phyloP scores from a whole-genome alignment of 2,113 vertebrate species.

The Oncorhynchus gorbuscha region DNA sequence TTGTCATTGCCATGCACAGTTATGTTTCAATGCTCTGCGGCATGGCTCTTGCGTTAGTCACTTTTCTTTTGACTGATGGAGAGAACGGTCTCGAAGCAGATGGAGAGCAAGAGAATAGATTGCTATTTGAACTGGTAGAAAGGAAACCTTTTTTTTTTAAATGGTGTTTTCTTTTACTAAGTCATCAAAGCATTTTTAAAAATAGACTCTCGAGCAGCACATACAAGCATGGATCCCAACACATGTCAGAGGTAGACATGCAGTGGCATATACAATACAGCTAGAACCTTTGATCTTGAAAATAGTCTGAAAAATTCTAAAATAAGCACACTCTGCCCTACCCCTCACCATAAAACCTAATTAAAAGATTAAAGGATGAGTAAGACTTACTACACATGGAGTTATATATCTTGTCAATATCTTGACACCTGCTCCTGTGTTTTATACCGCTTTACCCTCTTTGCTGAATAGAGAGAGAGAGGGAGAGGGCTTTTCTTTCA shows the following conservation, averaged over 20 bases:
- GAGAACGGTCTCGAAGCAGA: not conserved
- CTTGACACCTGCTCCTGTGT: not conserved
- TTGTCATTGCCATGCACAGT: slow-evolving; percentile 6
- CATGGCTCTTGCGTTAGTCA: not conserved
- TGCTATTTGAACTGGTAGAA: not conserved
- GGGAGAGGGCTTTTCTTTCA: not conserved
- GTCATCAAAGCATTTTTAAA: slow-evolving; percentile 51
- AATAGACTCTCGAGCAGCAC: slow-evolving; percentile 14
- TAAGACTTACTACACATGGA: slow-evolving; percentile 3
- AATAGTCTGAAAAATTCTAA: slow-evolving; percentile 24
- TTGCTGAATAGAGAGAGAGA: slow-evolving; percentile 24
- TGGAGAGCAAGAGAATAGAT: not conserved
- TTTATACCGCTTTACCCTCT: not conserved
- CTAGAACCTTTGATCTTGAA: slow-evolving; percentile 27
- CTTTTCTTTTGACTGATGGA: slow-evolving; percentile 10
- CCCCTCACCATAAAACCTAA: not conserved
- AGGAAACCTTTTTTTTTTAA: not conserved
- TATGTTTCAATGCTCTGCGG: slow-evolving; percentile 44
- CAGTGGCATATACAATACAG: not conserved
- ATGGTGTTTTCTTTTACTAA: slow-evolving; percentile 6
- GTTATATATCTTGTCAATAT: not conserved
- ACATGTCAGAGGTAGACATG: slow-evolving; percentile 22
- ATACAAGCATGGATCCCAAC: slow-evolving; percentile 9
- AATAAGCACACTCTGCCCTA: slow-evolving; percentile 12
- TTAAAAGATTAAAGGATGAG: slow-evolving; percentile 14